A percentile compares a stretch with the other conserved stretches of the same genome.
These are phyloP conservation scores for Promerops cafer DNA, from an alignment of 2,113 vertebrate genomes.

Conservation along the genomic window DNA sequence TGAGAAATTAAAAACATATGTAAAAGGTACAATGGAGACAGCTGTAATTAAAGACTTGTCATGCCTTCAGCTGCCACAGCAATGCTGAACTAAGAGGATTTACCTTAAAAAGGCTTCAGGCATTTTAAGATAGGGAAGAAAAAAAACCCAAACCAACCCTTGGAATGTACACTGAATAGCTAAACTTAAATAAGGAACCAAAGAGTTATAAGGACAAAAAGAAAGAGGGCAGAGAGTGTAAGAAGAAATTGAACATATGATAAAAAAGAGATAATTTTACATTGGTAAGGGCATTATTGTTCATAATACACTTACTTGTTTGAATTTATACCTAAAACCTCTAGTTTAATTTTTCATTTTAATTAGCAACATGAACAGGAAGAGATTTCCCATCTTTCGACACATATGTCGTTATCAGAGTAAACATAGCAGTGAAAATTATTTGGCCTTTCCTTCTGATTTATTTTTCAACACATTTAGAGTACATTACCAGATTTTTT, in stretches of 20 bases:
- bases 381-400: neutral
- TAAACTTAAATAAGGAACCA: neutral
- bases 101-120: neutral
- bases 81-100: neutral
- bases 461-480: neutral
- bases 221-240: neutral
- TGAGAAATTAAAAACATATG: neutral
- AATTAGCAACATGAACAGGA: neutral
- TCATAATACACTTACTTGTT: neutral
- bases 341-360: neutral
- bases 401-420: neutral
- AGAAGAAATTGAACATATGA: neutral
- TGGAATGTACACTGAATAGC: neutral
- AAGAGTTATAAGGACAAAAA: neutral
- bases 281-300: neutral
- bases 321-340: neutral
- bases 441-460: neutral
- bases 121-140: neutral
- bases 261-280: neutral
- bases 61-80: neutral
- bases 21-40: neutral
- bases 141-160: neutral
- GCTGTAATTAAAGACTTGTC: slow-evolving; percentile 8
- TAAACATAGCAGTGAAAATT: neutral
- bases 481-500: neutral